Base-by-base conservation (phyloP, 2,888 invertebrate genomes). In the Lithophane socia region DNA sequence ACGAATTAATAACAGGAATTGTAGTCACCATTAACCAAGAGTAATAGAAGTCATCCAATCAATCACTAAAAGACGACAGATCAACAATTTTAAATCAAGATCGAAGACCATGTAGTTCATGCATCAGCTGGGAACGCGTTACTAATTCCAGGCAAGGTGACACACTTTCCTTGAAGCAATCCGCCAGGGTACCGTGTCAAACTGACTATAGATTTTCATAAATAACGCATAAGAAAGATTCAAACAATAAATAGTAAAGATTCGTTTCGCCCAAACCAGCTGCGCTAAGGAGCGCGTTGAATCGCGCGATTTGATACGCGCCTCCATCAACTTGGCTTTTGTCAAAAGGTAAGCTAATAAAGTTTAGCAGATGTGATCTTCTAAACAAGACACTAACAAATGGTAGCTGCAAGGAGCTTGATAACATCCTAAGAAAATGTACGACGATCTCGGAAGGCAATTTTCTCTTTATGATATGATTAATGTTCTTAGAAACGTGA, bases 341-440 rank as follows among this genome's bases (percentile, higher is more conserved):
- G 94, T 96, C 94, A 94, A 96, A 96, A 95, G 94, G 90, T 93
- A 91, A 91, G 92, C 94, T 95, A 95, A 95, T 96, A 96, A 95
- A 96, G 93, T 95, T 96, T 93, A 94, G 95, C 96, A 96, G 96
- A 96, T 96, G 96, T 95, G 96, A 95, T 95, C 94, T 95, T 94
- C 94, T 94, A 94, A 96, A 96, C 95, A 93, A 96, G 96, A 95
- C 94, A 92, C 92, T 94, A 94, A 96, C 94, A 96, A 96, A 96
- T 96, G 95, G 93, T 91, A 91, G 91, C 90, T 91, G 86, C 88
- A 89, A 91, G 91, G 88, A 91, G 91, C 90, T 89, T 92, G 91
- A 92, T 92, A 92, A 87, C 90, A 92, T 91, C 90, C 88, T 80
- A 91, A 90, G 92, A 91, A 92, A 92, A 93, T 92, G 85, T 91